phyloP scores from a whole-genome alignment of 2,797 vertebrate genomes.

The Cirrhinus mrigala region DNA sequence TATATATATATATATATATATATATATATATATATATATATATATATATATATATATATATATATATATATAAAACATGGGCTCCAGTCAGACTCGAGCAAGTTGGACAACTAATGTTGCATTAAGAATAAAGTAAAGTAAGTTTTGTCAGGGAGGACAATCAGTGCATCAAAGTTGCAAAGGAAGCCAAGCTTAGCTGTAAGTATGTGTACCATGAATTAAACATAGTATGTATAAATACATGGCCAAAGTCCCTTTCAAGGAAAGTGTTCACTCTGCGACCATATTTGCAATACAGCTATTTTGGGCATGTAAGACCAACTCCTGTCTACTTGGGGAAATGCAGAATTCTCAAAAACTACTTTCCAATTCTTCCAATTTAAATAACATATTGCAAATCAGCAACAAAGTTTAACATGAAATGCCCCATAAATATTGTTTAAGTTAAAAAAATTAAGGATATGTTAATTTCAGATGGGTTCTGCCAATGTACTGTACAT shows the following conservation, averaged over 20 bases:
- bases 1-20: too few relatives aligned
- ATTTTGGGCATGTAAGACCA: background rate
- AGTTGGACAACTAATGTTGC: background rate
- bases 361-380: too few relatives aligned
- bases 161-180: conserved; percentile 1
- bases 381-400: too few relatives aligned
- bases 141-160: conserved; percentile 24
- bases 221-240: conserved; percentile 40
- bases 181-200: background rate
- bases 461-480: too few relatives aligned
- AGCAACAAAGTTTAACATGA: background rate
- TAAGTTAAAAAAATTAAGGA: too few relatives aligned
- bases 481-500: background rate
- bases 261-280: background rate
- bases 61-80: too few relatives aligned
- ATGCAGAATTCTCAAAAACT: too few relatives aligned
- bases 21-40: too few relatives aligned
- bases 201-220: conserved; percentile 33
- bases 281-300: background rate
- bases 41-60: too few relatives aligned
- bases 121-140: background rate
- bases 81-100: background rate
- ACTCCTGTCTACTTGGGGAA: too few relatives aligned
- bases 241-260: background rate
- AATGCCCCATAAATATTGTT: background rate